These are phyloP conservation scores for Platalea minor DNA, from an alignment of 2,797 vertebrate species.

Conservation along the genomic window DNA sequence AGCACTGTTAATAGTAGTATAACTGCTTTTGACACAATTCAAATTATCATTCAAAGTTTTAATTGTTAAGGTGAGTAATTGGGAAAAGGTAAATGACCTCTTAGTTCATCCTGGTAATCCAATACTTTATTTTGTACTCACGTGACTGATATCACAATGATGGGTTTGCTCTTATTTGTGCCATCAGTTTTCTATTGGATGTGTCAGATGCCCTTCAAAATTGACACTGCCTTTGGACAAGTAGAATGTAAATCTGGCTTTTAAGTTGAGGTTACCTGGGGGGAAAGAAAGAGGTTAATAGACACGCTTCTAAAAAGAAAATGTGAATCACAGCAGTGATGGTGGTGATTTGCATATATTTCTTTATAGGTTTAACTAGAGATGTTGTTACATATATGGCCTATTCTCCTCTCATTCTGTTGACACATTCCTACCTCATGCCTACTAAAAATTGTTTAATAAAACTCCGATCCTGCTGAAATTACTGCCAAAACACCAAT, in stretches of 20 bases:
- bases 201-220: neutral
- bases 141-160: neutral
- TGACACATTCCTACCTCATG: neutral
- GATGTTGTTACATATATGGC: neutral
- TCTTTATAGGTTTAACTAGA: neutral
- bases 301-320: neutral
- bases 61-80: neutral
- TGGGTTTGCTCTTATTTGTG: neutral
- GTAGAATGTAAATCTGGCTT: neutral
- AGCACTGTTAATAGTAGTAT: neutral
- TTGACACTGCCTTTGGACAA: rapidly evolving
- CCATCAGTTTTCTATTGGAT: neutral
- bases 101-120: neutral
- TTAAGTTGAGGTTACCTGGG: neutral
- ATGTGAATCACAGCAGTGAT: neutral
- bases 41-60: neutral
- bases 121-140: neutral
- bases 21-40: neutral
- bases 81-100: neutral
- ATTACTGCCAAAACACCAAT: neutral
- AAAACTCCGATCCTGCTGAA: neutral
- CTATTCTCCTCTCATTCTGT: neutral
- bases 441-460: neutral
- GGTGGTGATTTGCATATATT: neutral
- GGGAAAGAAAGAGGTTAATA: neutral